phyloP scores from a whole-genome alignment of 2,888 invertebrate genomes.

The Drosophila hamatofila region DNA sequence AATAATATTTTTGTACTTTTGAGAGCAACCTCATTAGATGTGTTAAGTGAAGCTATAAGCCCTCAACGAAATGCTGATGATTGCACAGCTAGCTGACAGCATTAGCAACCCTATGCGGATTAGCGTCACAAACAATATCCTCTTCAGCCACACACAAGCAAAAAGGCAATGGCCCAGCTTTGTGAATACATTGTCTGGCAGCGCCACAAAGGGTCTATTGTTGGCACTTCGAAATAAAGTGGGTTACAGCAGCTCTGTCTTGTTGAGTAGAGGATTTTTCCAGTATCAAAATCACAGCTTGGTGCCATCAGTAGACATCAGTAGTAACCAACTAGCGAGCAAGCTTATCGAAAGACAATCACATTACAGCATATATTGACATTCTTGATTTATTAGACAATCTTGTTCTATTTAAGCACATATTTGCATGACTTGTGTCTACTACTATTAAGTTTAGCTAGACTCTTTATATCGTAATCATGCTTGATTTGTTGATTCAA shows the following conservation, averaged over 20 bases:
- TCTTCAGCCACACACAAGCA: constrained; percentile 17
- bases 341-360: neutral
- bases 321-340: neutral
- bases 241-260: constrained; percentile 9
- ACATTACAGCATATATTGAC: neutral
- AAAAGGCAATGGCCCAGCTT: constrained; percentile 24
- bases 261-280: neutral
- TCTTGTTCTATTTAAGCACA: neutral
- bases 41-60: constrained; percentile 47
- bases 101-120: constrained; percentile 74
- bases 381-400: neutral
- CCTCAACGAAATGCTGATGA: constrained; percentile 36
- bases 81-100: constrained; percentile 60
- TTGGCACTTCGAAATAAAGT: constrained; percentile 23
- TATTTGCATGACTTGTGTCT: neutral
- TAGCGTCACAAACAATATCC: constrained; percentile 23
- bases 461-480: neutral
- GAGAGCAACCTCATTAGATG: constrained; percentile 63
- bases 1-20: constrained; percentile 48
- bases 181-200: constrained; percentile 12
- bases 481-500: neutral
- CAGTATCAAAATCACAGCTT: constrained; percentile 1
- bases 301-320: neutral
- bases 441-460: neutral
- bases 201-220: constrained; percentile 38